Evolutionary conservation across 2,113 vertebrate species (phyloP).

Genomic region (Ochotona curzoniae): DNA sequence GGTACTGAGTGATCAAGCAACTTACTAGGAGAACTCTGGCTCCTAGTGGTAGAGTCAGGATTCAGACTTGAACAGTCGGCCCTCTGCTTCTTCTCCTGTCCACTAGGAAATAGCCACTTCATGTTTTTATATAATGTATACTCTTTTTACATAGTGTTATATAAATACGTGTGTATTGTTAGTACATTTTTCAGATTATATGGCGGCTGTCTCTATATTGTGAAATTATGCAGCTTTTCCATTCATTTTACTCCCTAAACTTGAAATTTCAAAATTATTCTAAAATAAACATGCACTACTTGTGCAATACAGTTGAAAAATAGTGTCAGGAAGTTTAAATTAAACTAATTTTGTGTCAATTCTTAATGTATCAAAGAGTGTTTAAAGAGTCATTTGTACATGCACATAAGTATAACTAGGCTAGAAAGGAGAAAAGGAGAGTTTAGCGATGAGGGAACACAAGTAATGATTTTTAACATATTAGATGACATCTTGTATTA

Average conservation of each 20-base stretch:
- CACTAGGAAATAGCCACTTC: not conserved
- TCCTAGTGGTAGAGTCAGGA: not conserved
- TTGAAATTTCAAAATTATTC: not conserved
- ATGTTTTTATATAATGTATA: not conserved
- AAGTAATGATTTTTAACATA: not conserved
- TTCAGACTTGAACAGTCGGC: not conserved
- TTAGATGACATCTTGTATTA: not conserved
- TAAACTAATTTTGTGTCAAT: constrained; percentile 27
- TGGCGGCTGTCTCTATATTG: not conserved
- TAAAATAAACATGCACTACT: not conserved
- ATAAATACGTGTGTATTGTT: not conserved
- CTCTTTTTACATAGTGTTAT: not conserved
- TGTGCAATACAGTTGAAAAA: constrained; percentile 13
- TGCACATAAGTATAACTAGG: not conserved
- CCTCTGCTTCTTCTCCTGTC: not conserved
- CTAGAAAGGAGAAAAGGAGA: not conserved
- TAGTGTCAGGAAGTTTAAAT: constrained; percentile 1
- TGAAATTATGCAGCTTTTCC: not conserved
- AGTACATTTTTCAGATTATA: not conserved
- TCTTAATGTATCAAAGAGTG: not conserved
- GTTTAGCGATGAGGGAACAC: not conserved
- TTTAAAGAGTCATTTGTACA: not conserved
- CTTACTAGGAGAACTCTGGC: not conserved
- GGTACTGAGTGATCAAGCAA: not conserved
- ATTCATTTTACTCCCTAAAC: not conserved